phyloP scores from a whole-genome alignment of 2,797 vertebrate species.

The Todus mexicanus region DNA sequence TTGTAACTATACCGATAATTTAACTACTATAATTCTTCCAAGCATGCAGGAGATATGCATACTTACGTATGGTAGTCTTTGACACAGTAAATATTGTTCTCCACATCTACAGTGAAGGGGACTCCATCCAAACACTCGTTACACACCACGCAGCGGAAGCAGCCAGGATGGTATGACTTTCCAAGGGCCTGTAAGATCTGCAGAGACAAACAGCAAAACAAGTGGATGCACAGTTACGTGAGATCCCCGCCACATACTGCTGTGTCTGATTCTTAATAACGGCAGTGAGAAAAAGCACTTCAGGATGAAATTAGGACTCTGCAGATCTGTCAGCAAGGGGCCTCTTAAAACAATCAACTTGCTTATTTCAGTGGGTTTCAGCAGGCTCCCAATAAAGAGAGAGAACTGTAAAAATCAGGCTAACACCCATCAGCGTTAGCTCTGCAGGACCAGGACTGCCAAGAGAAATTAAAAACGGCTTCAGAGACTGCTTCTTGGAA shows the following conservation, averaged over 20 bases:
- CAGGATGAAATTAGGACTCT: neutral
- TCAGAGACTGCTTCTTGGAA: neutral
- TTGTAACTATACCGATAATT: neutral
- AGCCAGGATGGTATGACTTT: conserved; percentile 97
- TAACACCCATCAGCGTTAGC: neutral
- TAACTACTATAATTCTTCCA: neutral
- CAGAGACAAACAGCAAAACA: neutral
- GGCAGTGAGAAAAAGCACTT: neutral
- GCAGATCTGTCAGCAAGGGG: neutral
- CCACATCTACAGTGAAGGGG: conserved; percentile 95
- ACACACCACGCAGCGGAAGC: conserved; percentile 97
- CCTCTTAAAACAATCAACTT: conserved; percentile 11
- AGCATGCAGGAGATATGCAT: neutral
- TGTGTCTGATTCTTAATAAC: neutral
- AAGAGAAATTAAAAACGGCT: neutral
- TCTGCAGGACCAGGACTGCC: neutral
- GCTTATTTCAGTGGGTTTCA: conserved; percentile 12
- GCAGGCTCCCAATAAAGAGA: neutral
- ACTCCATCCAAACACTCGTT: conserved; percentile 96
- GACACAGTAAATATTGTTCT: conserved; percentile 99
- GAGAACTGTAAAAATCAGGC: neutral
- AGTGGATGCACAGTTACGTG: neutral
- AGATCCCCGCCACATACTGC: neutral
- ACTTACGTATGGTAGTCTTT: conserved; percentile 98
- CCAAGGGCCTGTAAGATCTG: conserved; percentile 98